Evolutionary conservation across 2,888 invertebrate genomes (phyloP), one percentile per base, ranked within the genome.

Genomic region (Phasia obesa): DNA sequence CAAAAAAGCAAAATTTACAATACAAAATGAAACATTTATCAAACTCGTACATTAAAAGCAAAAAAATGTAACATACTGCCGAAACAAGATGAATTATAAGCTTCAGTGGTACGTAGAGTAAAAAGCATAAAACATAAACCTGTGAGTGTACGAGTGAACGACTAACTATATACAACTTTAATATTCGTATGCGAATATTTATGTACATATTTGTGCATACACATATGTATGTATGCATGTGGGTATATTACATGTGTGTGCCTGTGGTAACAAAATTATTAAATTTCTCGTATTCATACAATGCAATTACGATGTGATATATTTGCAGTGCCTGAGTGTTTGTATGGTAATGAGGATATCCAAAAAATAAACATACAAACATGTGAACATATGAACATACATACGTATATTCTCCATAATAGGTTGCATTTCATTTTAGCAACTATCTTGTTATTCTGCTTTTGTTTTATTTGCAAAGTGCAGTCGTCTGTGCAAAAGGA

Each of bases 31-130:
- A 79, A 76, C 79, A 83, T 79, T 83, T 83, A 79, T 83, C 75
- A 71, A n/a, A n/a, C n/a, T n/a, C n/a, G n/a, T 73, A 35, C 49
- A 83, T 55, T 71, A 79, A 79, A 71, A 83, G 69, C 78, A 78
- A 71, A 79, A 71, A 73, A 83, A 55, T 83, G 79, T 71, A 71
- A 76, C 75, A 83, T 62, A 62, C 75, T 65, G 79, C 71, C 57
- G 70, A 60, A 76, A 55, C 55, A 79, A 23, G 35, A 83, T 83
- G 71, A 79, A 75, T 83, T 83, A 83, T 83, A 67, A 65, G 83
- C 75, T 70, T 49, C 49, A 57, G 55, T 77, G 60, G 57, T 60
- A 53, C 51, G 67, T 51, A 69, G 51, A 27, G 31, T 49, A 35
- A 51, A 62, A 35, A 42, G 53, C 35, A 73, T 25, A 38, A 60